phyloP scores from a whole-genome alignment of 2,113 vertebrate species.

The Gymnogyps californianus region DNA sequence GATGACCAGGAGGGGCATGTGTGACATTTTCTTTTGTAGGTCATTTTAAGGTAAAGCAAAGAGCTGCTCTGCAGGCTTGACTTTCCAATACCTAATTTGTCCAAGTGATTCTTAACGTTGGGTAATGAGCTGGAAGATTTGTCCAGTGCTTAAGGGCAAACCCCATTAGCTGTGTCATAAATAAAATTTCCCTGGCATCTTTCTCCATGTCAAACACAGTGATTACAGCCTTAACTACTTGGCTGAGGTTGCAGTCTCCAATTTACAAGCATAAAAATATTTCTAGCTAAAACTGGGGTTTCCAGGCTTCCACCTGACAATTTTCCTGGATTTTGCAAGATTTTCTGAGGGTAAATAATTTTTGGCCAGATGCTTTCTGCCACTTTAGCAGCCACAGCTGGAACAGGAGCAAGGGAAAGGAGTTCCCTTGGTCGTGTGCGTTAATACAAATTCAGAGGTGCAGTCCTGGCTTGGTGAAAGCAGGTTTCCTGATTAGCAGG shows the following conservation, averaged over 20 bases:
- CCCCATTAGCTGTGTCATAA: neutral
- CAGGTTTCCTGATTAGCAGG: neutral
- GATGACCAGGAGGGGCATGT: neutral
- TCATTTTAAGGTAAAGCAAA: neutral
- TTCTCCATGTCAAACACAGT: neutral
- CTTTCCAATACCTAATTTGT: neutral
- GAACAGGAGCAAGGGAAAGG: neutral
- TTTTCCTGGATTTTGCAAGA: neutral
- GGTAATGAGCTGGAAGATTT: constrained; percentile 23
- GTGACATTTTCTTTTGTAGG: neutral
- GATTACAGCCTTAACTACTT: neutral
- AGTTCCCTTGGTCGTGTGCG: neutral
- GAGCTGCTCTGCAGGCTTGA: neutral
- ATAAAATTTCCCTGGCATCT: neutral
- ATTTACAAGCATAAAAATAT: neutral
- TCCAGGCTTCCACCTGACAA: neutral
- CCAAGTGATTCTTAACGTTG: neutral
- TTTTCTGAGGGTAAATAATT: neutral
- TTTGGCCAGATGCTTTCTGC: neutral
- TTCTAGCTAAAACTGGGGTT: neutral
- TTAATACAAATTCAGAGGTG: neutral
- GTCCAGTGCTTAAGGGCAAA: neutral
- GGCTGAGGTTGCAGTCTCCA: neutral
- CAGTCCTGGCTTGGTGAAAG: neutral
- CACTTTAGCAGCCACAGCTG: neutral